Base-by-base conservation (phyloP, 2,113 vertebrate genomes). In the Callospermophilus lateralis region DNA sequence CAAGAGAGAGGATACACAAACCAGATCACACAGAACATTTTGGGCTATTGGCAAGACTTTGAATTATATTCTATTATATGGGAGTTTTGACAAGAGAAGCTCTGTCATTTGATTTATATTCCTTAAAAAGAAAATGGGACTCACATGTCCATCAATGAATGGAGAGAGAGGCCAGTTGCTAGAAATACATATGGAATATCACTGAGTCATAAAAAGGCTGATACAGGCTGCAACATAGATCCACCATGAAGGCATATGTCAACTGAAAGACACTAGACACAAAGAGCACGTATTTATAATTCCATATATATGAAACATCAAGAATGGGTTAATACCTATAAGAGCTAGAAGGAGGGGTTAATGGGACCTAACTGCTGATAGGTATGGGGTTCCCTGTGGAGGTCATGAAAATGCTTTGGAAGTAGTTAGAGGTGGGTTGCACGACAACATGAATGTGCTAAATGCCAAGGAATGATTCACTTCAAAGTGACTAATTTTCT, bases 51-150 rank as follows among this genome's bases (percentile, higher is more conserved):
- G 13, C 42, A n/a, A 9, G 51, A 72, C 20, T 72, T 63, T 9
- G 34, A 20, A 48, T 72, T 72, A 39, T 48, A 79, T 30, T 72
- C 51, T 37, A 11, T 72, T 58, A 53, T 16, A 2, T 63, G 63
- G 73, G 26, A 85, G 34, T 37, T 63, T 85, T 53, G 53, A 58
- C 9, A 39, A 63, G 30, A 79, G 39, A 28, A 8, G 1, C 10
- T 58, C 12, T 45, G 68, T 45, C 32, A 32, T 37, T 37, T 77
- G 72, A 67, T 48, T 48, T 32, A 37, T 15, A 3, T 48, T 90
- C 48, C 84, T 90, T 58, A n/a, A 94, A 94, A 89, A 81, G n/a
- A 39, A 84, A 84, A 48, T 8, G n/a, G 6, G 28, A 90, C 20
- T 45, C 51, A 79, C 84, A 63, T 63, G 16, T 79, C 58, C 28